Evolutionary conservation across 2,113 vertebrate species (phyloP).

Genomic region (Chlorodrepanis virens): DNA sequence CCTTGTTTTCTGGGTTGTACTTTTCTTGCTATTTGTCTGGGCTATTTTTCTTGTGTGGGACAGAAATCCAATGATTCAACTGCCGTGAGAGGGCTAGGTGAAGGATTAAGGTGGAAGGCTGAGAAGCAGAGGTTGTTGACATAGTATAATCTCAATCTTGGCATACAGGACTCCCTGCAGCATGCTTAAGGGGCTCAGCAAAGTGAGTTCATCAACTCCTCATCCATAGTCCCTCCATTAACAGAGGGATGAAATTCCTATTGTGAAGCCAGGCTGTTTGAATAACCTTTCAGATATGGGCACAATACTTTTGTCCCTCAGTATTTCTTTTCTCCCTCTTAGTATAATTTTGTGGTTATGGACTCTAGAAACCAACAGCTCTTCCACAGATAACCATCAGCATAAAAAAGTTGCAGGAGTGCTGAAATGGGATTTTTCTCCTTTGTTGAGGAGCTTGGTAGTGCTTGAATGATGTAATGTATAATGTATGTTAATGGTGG

Average conservation of each 20-base stretch:
- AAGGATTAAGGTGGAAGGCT: neutral
- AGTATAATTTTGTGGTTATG: neutral
- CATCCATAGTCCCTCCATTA: neutral
- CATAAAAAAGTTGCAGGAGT: neutral
- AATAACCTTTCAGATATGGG: neutral
- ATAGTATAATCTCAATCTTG: neutral
- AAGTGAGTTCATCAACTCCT: neutral
- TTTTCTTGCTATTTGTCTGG: neutral
- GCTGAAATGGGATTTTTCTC: neutral
- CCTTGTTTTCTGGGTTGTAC: neutral
- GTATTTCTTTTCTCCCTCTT: neutral
- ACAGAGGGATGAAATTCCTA: neutral
- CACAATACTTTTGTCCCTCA: neutral
- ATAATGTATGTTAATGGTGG: neutral
- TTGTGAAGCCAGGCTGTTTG: neutral
- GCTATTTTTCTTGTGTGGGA: neutral
- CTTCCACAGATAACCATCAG: neutral
- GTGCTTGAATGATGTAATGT: neutral
- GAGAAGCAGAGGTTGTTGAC: neutral
- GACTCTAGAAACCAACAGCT: neutral
- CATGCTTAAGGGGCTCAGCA: neutral
- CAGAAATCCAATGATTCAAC: neutral
- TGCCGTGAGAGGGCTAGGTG: neutral
- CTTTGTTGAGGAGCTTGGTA: neutral
- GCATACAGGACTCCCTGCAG: neutral